These are phyloP conservation scores for Cephalotes varians DNA, from an alignment of 2,888 invertebrate species.

Conservation along the genomic window DNA sequence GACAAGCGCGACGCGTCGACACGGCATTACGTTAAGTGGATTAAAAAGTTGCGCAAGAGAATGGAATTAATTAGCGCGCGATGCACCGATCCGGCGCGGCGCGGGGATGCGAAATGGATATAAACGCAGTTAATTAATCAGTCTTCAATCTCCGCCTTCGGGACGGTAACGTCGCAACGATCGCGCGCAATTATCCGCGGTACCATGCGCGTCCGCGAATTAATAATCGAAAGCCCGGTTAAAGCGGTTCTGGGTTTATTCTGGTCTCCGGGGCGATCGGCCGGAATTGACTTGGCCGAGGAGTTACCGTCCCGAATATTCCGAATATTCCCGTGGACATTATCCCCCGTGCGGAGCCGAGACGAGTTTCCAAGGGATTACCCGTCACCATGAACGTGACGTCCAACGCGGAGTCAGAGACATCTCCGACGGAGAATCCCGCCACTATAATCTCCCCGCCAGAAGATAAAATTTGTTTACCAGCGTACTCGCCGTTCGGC, in stretches of 20 bases:
- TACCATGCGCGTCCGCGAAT: conserved; percentile 30
- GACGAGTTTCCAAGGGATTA: conserved; percentile 16
- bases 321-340: not conserved
- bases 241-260: conserved; percentile 1
- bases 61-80: conserved; percentile 47
- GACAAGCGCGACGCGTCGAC: conserved; percentile 7
- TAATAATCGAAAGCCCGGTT: conserved; percentile 56
- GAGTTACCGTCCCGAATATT: conserved; percentile 50
- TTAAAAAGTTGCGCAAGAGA: conserved; percentile 50
- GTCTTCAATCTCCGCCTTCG: not conserved
- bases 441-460: not conserved
- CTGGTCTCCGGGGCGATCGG: not conserved
- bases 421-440: not conserved
- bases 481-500: not conserved
- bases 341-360: not conserved
- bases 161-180: not conserved
- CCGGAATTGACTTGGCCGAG: conserved; percentile 26
- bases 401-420: not conserved
- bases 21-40: conserved; percentile 47
- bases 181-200: conserved; percentile 30
- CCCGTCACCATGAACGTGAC: not conserved
- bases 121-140: conserved; percentile 39
- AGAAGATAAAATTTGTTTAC: conserved; percentile 11
- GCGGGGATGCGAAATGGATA: not conserved
- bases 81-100: not conserved